These are phyloP conservation scores for Naso thynnoides DNA, from an alignment of 2,797 vertebrate species.

Conservation along the genomic window DNA sequence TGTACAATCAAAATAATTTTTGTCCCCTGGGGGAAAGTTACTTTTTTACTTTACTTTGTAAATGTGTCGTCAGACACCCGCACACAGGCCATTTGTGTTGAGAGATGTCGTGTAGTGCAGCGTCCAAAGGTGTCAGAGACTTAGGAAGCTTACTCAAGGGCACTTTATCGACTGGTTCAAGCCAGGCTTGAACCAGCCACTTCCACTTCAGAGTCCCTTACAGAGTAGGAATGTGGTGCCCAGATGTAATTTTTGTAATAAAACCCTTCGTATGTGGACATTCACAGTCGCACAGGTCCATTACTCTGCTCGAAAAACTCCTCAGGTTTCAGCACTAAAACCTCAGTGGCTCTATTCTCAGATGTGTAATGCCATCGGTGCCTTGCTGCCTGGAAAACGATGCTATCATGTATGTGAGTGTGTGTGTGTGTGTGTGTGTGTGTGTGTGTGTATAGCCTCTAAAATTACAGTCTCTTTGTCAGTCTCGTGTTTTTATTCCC, in stretches of 20 bases:
- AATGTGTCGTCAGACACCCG: background rate
- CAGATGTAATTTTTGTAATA: constrained; percentile 16
- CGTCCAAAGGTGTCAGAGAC: too few species aligned
- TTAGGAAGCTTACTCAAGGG: too few species aligned
- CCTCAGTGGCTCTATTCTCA: constrained; percentile 66
- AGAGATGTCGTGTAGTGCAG: too few species aligned
- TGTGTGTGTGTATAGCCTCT: background rate
- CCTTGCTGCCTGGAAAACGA: constrained; percentile 56
- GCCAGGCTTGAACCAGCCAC: too few species aligned
- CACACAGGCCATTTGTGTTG: background rate
- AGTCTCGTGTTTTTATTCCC: background rate
- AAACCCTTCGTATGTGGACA: constrained; percentile 16
- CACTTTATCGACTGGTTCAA: too few species aligned
- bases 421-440: constrained; percentile 9
- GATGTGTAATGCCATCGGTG: constrained; percentile 46
- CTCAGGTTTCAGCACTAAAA: constrained; percentile 66
- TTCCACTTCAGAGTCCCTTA: too few species aligned
- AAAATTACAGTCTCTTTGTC: background rate
- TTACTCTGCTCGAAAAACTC: constrained; percentile 36
- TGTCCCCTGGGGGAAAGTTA: background rate
- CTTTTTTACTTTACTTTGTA: background rate
- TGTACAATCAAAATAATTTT: background rate
- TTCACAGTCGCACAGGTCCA: constrained; percentile 37
- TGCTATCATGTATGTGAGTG: constrained; percentile 17
- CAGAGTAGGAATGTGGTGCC: too few species aligned